Evolutionary conservation across 1,140 invertebrate species (phyloP), one percentile per base, ranked within the genome.

Genomic region (Heliothis subflexa): DNA sequence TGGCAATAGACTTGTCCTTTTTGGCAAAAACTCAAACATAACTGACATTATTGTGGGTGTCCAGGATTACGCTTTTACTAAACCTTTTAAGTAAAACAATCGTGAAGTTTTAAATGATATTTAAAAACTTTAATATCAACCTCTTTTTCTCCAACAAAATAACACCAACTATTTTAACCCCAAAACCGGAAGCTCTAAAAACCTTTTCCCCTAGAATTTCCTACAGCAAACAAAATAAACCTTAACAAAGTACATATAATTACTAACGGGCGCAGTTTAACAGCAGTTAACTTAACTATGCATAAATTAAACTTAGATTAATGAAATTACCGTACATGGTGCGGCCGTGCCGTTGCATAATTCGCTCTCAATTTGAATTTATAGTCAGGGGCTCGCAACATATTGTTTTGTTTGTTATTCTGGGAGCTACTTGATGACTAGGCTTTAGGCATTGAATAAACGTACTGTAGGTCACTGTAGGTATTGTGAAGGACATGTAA

Each of bases 221-320:
- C 11, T 9, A 45, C 40, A 16, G 40, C 16, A 62, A 75, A 75
- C 73, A 64, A 75, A 75, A 75, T 75, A 64, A 75, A 64, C 45
- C 21, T 50, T 70, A 52, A 70, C 25, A 25, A 50, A 50, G 73
- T 62, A 40, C 33, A 40, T 40, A 64, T 77, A 77, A 77, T 77
- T 68, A 77, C 75, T 64, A 75, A 25, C 75, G 3, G 18, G 59
- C 73, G 57, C 55, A 61, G 72, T 59, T 75, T 75, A 79, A 79
- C 71, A 74, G 16, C 49, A 40, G 78, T 59, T 88, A 89, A 89
- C 62, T 59, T 88, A 89, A 89, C 87, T 85, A 85, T 85, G 84
- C 85, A 89, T 89, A 88, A 89, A 89, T 90, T 89, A 81, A 84
- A 86, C 81, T 81, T 71, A 84, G 89, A 89, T 90, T 90, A 89